Evolutionary conservation across 2,888 invertebrate species (phyloP), one percentile per base, ranked within the genome.

Genomic region (Diaprepes abbreviatus): DNA sequence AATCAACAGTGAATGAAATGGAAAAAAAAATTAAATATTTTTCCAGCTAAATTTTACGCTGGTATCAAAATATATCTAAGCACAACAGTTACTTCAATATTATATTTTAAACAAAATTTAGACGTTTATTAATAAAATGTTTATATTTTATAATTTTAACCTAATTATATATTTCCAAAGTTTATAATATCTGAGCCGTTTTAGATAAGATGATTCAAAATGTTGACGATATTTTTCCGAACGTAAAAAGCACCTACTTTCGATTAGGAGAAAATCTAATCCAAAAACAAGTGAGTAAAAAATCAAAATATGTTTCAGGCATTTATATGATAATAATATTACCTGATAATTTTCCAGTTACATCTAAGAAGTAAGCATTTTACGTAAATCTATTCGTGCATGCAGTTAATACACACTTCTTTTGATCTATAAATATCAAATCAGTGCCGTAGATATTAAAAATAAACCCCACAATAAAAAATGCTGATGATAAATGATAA

Each of bases 391-490:
- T 16, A 40, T 7, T n/a, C 10, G 24, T 45, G 28, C 48, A 16
- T 28, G 16, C 28, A 28, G 14, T 28, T 28, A 6, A 14, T 50
- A 50, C 48, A 28, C n/a, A 50, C 48, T 28, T 50, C 48, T 50
- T 50, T 50, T 62, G 50, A 24, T 50, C 62, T 48, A 50, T 50
- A 62, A 28, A 48, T 48, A 62, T 24, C 9, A 5, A 21, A 3
- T 1, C 48, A 48, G 36, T 10, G 28, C 36, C 52, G 52, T 36
- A 19, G 24, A n/a, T n/a, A n/a, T n/a, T n/a, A n/a, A n/a, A n/a
- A n/a, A n/a, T n/a, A n/a, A n/a, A n/a, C n/a, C n/a, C n/a, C n/a
- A n/a, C n/a, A n/a, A n/a, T n/a, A n/a, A n/a, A n/a, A n/a, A n/a
- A n/a, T n/a, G n/a, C n/a, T n/a, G n/a, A n/a, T n/a, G n/a, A n/a